Conservation (phyloP, 2,888 invertebrate species). For the Heteromurus nitidus region DNA sequence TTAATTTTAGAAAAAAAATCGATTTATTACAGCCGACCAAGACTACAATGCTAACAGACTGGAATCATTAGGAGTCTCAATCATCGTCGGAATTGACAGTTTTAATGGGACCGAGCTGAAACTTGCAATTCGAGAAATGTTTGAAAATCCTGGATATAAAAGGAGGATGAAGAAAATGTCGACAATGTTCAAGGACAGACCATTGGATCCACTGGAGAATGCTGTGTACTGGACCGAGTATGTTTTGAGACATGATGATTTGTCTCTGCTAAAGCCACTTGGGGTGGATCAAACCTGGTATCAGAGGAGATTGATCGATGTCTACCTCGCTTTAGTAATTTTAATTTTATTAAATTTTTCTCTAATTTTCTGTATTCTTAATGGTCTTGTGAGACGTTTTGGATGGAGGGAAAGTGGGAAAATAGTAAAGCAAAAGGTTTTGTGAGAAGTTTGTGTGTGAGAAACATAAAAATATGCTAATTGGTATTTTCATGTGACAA, state of each 20-base stretch:
- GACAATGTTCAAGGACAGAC: conserved; percentile 23
- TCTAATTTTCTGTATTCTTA: too few relatives aligned
- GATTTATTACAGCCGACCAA: conserved; percentile 41
- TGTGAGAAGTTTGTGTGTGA: too few relatives aligned
- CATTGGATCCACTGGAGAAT: conserved; percentile 39
- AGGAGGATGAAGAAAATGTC: not conserved
- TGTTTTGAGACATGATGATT: conserved; percentile 51
- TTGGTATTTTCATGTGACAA: too few relatives aligned
- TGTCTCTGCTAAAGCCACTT: conserved; percentile 39
- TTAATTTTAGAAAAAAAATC: not conserved
- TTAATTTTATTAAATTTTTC: too few relatives aligned
- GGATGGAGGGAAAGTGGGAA: too few relatives aligned
- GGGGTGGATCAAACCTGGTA: conserved; percentile 54
- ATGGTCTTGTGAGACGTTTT: too few relatives aligned
- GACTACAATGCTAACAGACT: conserved; percentile 65
- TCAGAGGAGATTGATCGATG: conserved; percentile 54
- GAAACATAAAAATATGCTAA: too few relatives aligned
- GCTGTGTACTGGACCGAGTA: conserved; percentile 47
- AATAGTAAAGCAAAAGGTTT: too few relatives aligned
- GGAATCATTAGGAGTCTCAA: conserved; percentile 41
- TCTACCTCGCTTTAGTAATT: too few relatives aligned
- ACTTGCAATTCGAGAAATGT: conserved; percentile 13
- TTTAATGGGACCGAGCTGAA: conserved; percentile 17
- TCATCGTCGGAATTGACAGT: conserved; percentile 48
- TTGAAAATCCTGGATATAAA: conserved; percentile 24